Percentiles rank a stretch among this genome's conserved stretches.
Conservation (phyloP, 2,888 invertebrate genomes). For the Lottia gigantea region DNA sequence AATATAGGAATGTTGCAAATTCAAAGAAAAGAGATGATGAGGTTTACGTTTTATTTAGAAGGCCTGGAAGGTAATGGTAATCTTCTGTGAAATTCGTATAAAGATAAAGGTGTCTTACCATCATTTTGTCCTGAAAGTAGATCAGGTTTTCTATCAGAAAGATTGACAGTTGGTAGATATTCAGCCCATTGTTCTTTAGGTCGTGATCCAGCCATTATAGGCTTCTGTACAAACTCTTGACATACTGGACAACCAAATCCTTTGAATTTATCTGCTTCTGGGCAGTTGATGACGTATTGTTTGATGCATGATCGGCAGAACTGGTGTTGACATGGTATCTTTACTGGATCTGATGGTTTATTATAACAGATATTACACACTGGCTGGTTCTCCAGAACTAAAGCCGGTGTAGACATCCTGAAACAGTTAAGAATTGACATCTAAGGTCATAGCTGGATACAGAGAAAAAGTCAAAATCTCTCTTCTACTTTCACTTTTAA, state of each 20-base stretch:
- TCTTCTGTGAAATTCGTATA: too few species aligned
- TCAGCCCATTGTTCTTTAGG: slow-evolving; percentile 6
- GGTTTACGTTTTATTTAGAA: too few species aligned
- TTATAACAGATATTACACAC: slow-evolving; percentile 1
- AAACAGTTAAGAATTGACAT: too few species aligned
- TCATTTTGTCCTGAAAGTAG: neutral
- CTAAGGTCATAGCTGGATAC: too few species aligned
- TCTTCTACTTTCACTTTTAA: too few species aligned
- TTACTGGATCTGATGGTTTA: neutral
- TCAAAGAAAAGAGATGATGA: too few species aligned
- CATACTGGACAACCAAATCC: slow-evolving; percentile 1
- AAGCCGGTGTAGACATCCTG: neutral
- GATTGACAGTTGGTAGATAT: neutral
- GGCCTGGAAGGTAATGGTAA: too few species aligned
- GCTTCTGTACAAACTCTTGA: neutral
- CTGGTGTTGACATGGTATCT: neutral
- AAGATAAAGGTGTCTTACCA: neutral
- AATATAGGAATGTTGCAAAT: too few species aligned
- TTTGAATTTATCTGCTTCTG: neutral
- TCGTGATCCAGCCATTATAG: neutral
- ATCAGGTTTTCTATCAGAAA: neutral
- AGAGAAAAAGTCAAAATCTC: too few species aligned
- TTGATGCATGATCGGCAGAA: neutral
- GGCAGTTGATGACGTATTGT: neutral
- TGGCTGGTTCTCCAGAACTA: neutral